Evolutionary conservation across 1,140 invertebrate species (phyloP).

Genomic region (Parapsyche elsis): DNA sequence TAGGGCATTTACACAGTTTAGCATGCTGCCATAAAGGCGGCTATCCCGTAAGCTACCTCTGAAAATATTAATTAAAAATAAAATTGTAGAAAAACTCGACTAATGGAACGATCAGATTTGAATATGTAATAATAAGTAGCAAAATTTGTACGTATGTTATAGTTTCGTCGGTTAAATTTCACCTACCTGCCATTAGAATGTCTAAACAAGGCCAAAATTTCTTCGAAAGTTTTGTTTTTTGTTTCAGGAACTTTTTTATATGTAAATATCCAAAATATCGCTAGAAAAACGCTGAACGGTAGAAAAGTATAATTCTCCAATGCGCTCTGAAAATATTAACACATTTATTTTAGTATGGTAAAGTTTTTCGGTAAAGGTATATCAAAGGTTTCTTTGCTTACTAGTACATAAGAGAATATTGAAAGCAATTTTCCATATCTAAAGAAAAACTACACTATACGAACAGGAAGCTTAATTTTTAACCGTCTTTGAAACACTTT

Average conservation of each 20-base stretch:
- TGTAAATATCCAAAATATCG: slow-evolving; percentile 97
- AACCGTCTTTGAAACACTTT: too few relatives aligned
- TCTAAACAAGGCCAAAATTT: slow-evolving; percentile 92
- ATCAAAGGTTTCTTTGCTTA: too few relatives aligned
- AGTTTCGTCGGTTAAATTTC: too few relatives aligned
- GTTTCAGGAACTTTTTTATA: slow-evolving; percentile 99
- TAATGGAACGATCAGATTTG: too few relatives aligned
- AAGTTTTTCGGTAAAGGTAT: too few relatives aligned
- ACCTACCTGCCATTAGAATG: slow-evolving; percentile 87
- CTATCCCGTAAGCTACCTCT: slow-evolving; percentile 68
- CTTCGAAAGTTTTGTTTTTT: slow-evolving; percentile 98
- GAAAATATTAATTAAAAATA: slow-evolving; percentile 53
- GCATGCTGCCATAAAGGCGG: slow-evolving; percentile 80
- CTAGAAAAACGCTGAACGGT: slow-evolving; percentile 95
- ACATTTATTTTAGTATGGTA: too few relatives aligned
- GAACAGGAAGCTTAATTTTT: too few relatives aligned
- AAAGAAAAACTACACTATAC: too few relatives aligned
- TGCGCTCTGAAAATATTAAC: slow-evolving; percentile 74
- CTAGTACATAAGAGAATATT: too few relatives aligned
- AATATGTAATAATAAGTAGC: too few relatives aligned
- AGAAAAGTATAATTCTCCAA: slow-evolving; percentile 97
- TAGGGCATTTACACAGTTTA: slow-evolving; percentile 86
- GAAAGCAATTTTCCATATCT: too few relatives aligned
- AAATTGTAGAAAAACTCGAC: too few relatives aligned
- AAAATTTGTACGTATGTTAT: neutral